phyloP scores from a whole-genome alignment of 2,113 vertebrate species.

The Ptilonorhynchus violaceus region DNA sequence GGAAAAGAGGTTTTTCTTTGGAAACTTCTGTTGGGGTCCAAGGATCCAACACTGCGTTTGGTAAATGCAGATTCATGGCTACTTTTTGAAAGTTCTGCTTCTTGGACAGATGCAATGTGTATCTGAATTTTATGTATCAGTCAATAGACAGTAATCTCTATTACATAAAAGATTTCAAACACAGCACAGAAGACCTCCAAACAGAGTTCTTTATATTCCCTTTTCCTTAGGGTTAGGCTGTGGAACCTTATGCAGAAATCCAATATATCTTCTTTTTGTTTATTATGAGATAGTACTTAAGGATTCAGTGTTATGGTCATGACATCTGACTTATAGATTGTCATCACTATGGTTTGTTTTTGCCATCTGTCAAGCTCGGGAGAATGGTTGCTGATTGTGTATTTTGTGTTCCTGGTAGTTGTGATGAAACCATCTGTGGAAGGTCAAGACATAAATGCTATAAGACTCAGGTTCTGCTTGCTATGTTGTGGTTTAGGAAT shows the following conservation, averaged over 20 bases:
- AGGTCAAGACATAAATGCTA: fast-evolving
- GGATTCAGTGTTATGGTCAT: neutral
- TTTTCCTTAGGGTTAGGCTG: neutral
- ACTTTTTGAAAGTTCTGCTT: neutral
- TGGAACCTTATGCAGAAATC: neutral
- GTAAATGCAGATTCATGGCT: neutral
- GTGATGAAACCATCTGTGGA: neutral
- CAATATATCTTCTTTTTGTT: neutral
- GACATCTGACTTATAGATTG: neutral
- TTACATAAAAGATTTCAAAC: neutral
- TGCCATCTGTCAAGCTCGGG: neutral
- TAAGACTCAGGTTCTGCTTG: neutral
- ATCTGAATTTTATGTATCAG: neutral
- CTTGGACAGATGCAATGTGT: neutral
- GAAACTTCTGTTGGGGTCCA: neutral
- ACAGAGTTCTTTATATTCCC: neutral
- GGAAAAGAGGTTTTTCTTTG: neutral
- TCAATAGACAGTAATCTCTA: neutral
- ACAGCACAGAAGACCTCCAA: neutral
- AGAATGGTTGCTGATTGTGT: neutral
- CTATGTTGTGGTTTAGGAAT: neutral
- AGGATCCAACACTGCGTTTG: neutral
- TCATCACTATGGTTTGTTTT: neutral
- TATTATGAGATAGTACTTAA: neutral
- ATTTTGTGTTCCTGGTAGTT: neutral